Conservation (phyloP, 92 coral and sea anemone genomes). For the Galaxea fascicularis region DNA sequence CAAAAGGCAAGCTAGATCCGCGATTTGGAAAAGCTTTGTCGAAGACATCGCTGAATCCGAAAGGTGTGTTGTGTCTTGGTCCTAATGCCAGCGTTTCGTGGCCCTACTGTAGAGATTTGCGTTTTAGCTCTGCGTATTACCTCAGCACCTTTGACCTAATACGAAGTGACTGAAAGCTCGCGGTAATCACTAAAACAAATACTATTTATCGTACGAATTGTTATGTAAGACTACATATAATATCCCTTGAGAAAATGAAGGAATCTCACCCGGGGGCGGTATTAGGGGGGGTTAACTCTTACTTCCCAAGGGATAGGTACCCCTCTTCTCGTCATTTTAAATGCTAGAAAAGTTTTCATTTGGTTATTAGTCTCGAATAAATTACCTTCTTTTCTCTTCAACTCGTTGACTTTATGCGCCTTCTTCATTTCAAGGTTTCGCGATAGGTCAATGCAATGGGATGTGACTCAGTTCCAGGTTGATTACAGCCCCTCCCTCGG, state of each 20-base stretch:
- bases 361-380: too few species aligned
- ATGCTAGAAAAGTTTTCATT: too few species aligned
- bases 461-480: too few species aligned
- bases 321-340: too few species aligned
- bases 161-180: conserved; percentile 15
- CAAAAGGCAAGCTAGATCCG: conserved; percentile 25
- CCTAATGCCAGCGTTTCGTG: background rate
- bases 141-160: background rate
- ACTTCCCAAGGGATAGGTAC: too few species aligned
- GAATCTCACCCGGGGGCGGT: background rate
- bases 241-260: background rate
- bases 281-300: background rate
- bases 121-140: background rate
- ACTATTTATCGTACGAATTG: background rate
- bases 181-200: conserved; percentile 17
- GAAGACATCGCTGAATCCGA: background rate
- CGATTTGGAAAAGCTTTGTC: conserved; percentile 33
- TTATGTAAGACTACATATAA: background rate
- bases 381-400: too few species aligned
- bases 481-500: background rate
- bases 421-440: too few species aligned
- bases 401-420: too few species aligned
- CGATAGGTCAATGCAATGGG: too few species aligned
- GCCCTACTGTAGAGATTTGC: background rate
- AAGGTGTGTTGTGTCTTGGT: background rate